Conservation (phyloP, 2,113 vertebrate species). For the Hyaena hyaena region DNA sequence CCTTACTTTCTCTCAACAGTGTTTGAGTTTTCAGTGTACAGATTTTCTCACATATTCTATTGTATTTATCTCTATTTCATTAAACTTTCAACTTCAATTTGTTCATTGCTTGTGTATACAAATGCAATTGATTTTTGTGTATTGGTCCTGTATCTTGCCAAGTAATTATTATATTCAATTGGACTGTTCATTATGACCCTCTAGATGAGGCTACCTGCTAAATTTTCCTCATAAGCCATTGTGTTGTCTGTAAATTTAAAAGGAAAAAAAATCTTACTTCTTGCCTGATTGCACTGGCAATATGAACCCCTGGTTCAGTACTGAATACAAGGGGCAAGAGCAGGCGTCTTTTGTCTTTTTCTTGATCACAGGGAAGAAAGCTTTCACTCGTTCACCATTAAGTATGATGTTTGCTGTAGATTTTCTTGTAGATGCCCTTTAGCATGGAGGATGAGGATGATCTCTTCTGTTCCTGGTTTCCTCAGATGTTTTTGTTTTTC, state of each 20-base stretch:
- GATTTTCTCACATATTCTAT: neutral
- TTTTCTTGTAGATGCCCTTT: neutral
- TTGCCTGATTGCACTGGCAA: too few species aligned
- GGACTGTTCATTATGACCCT: neutral
- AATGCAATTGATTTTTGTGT: too few species aligned
- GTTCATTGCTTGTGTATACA: too few species aligned
- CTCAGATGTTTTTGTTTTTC: slow-evolving; percentile 56
- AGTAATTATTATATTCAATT: neutral
- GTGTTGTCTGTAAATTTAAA: neutral
- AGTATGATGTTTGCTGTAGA: neutral
- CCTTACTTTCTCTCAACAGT: neutral
- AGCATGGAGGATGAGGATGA: neutral
- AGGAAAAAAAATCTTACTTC: neutral
- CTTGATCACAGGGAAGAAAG: neutral
- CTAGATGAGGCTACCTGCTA: neutral
- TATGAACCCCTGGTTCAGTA: too few species aligned
- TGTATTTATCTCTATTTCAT: neutral
- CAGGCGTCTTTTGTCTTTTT: neutral
- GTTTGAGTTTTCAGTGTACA: neutral
- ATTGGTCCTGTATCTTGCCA: neutral
- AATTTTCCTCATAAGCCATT: neutral
- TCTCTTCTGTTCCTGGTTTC: neutral
- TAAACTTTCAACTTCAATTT: too few species aligned
- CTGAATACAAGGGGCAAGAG: too few species aligned
- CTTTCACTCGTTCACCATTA: neutral